Conservation (phyloP, 1,140 invertebrate species). For the Latrodectus geometricus region DNA sequence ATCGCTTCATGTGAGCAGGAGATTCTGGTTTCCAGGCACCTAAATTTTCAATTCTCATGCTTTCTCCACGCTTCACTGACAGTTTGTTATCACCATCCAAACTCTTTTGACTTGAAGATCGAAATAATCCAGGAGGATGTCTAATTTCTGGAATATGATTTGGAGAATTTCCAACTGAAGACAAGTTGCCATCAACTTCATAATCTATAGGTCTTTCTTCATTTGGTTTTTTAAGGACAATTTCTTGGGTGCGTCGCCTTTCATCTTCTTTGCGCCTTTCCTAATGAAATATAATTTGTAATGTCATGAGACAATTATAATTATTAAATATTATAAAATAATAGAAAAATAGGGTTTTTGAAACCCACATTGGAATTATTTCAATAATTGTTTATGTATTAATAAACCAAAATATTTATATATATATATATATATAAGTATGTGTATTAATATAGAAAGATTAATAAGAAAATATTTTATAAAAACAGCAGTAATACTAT, state of each 20-base stretch:
- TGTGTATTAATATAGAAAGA: too few species aligned
- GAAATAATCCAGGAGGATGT: conserved; percentile 39
- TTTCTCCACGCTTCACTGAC: conserved; percentile 82
- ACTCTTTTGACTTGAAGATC: conserved; percentile 64
- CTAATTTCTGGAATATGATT: conserved; percentile 60
- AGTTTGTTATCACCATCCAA: conserved; percentile 62
- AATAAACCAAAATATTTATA: too few species aligned
- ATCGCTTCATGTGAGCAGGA: conserved; percentile 62
- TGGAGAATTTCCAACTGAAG: conserved; percentile 40
- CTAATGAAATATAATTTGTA: conserved; percentile 64
- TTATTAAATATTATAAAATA: conserved; percentile 26
- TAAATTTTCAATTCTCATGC: conserved; percentile 80
- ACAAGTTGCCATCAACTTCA: conserved; percentile 62
- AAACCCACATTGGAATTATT: too few species aligned
- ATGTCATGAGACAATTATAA: neutral
- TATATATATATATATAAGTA: too few species aligned
- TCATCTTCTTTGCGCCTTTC: conserved; percentile 77
- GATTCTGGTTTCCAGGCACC: conserved; percentile 44
- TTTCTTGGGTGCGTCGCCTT: conserved; percentile 75
- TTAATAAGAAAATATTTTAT: too few species aligned
- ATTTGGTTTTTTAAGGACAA: conserved; percentile 72
- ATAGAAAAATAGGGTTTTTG: neutral
- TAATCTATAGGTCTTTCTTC: conserved; percentile 67
- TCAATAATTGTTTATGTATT: too few species aligned
- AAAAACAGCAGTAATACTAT: too few species aligned